These are phyloP conservation scores for Heteropelma amictum DNA, from an alignment of 2,888 invertebrate species.

Conservation along the genomic window DNA sequence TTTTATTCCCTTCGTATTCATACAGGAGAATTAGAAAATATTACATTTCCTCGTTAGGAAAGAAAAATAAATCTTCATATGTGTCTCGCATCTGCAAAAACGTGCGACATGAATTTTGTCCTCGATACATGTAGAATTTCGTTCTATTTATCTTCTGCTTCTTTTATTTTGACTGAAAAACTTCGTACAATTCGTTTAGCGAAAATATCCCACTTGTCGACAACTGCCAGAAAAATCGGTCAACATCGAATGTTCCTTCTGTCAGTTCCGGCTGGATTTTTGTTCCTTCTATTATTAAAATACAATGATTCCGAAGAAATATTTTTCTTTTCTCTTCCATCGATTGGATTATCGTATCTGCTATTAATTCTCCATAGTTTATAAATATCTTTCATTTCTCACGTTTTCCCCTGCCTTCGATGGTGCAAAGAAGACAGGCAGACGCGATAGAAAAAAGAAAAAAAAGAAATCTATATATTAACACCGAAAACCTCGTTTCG, in stretches of 20 bases:
- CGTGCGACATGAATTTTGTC: slow-evolving; percentile 5
- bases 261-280: neutral
- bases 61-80: slow-evolving; percentile 66
- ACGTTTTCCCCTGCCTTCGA: slow-evolving; percentile 1
- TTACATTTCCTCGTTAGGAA: slow-evolving; percentile 59
- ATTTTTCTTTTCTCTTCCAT: slow-evolving; percentile 5
- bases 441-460: slow-evolving; percentile 4
- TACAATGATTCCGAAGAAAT: slow-evolving; percentile 48
- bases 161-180: slow-evolving; percentile 53
- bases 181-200: slow-evolving; percentile 62
- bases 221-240: neutral
- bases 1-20: slow-evolving; percentile 30
- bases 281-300: slow-evolving; percentile 38
- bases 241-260: neutral
- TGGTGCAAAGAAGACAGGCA: neutral
- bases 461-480: slow-evolving; percentile 30
- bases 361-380: neutral
- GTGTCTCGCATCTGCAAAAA: slow-evolving; percentile 39
- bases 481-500: slow-evolving; percentile 38
- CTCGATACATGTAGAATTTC: slow-evolving; percentile 16
- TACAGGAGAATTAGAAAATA: slow-evolving; percentile 67
- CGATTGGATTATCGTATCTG: neutral
- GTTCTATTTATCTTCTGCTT: slow-evolving; percentile 17
- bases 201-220: slow-evolving; percentile 63
- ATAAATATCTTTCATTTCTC: slow-evolving; percentile 42